Conservation (phyloP, 1,140 invertebrate species). For the Philopotamus ludificatus region DNA sequence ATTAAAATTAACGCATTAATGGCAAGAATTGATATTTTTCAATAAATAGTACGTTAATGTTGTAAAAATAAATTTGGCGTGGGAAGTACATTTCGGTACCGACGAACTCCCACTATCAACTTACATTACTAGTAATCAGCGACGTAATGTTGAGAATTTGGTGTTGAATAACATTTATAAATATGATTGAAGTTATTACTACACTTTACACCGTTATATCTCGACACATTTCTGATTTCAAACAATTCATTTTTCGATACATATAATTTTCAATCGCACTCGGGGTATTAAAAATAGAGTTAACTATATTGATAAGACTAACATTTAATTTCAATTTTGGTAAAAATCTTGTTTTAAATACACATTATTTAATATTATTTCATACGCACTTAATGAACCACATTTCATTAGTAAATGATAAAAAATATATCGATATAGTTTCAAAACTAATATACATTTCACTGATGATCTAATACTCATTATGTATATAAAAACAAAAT, state of each 20-base stretch:
- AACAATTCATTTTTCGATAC: conserved; percentile 11
- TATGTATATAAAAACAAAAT: too few species aligned
- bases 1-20: not conserved
- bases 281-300: conserved; percentile 37
- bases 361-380: conserved; percentile 22
- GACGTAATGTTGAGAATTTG: conserved; percentile 27
- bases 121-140: conserved; percentile 20
- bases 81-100: conserved; percentile 26
- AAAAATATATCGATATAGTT: too few species aligned
- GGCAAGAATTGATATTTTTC: not conserved
- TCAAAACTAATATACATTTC: too few species aligned
- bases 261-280: conserved; percentile 26
- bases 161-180: conserved; percentile 10
- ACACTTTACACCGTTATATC: conserved; percentile 7
- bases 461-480: too few species aligned
- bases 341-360: conserved; percentile 36
- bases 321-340: conserved; percentile 38
- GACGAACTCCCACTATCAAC: conserved; percentile 27
- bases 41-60: conserved; percentile 1
- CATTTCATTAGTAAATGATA: conserved; percentile 31
- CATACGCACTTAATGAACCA: conserved; percentile 33
- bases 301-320: conserved; percentile 38
- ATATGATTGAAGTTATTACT: conserved; percentile 12
- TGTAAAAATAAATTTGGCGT: not conserved
- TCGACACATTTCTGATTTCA: conserved; percentile 11